Conservation (phyloP, 2,888 invertebrate genomes). For the Myathropa florea region DNA sequence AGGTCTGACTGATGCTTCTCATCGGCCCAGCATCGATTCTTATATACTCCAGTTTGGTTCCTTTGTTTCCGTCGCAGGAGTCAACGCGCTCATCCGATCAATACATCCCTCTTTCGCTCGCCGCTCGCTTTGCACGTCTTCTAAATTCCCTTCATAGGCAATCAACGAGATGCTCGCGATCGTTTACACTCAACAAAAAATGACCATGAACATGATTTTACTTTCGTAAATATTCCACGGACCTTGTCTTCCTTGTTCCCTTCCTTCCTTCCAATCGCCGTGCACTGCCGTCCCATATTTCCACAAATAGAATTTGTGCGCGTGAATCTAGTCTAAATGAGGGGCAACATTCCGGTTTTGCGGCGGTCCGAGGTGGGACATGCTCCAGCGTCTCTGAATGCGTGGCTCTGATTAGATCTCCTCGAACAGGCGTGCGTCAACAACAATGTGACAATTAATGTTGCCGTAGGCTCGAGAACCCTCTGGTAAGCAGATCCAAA, state of each 20-base stretch:
- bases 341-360: slow-evolving; percentile 32
- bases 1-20: slow-evolving; percentile 72
- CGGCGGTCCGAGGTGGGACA: slow-evolving; percentile 10
- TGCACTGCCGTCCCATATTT: neutral
- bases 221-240: slow-evolving; percentile 43
- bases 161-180: slow-evolving; percentile 33
- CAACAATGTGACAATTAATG: slow-evolving; percentile 67
- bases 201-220: slow-evolving; percentile 65
- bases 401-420: slow-evolving; percentile 58
- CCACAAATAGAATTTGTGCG: slow-evolving; percentile 15
- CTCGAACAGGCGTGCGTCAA: neutral
- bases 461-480: neutral
- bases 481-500: neutral
- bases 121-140: slow-evolving; percentile 5
- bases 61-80: slow-evolving; percentile 14
- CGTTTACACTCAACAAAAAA: slow-evolving; percentile 6
- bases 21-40: slow-evolving; percentile 49
- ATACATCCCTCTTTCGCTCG: neutral
- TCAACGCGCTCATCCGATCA: neutral
- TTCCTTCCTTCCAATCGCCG: neutral
- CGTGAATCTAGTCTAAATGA: slow-evolving; percentile 59
- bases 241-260: neutral
- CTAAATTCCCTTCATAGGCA: slow-evolving; percentile 27
- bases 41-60: slow-evolving; percentile 68
- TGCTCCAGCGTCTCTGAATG: slow-evolving; percentile 1